Base-by-base conservation (phyloP, 2,797 vertebrate genomes). In the Sparus aurata region DNA sequence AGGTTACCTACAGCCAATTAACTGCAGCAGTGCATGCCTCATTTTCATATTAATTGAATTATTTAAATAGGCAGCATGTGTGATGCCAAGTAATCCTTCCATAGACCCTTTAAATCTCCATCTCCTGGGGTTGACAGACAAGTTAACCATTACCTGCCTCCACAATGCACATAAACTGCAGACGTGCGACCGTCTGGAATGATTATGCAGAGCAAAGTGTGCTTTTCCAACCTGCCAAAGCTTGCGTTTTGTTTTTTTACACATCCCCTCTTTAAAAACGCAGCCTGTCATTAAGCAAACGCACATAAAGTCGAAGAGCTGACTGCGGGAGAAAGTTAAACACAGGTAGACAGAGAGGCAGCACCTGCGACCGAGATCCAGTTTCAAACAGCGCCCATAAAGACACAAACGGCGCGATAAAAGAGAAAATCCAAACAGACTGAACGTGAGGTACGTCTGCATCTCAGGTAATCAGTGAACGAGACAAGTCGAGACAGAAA, bases 281-380 rank as follows among this genome's bases (percentile, higher is more conserved):
- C 66, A 86, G 62, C 80, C 83, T 87, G 89, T 92, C 84, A 91
- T 94, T 89, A 92, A 74, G 63, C 60, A 70, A 85, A 7, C 6
- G 85, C 52, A 47, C 75, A 73, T 89, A 82, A 94, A 86, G 34
- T 63, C 1, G 3, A 64, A 83, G 81, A 76, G 80, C 86, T 84
- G 86, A 87, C 87, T 60, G 75, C 50, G 25, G 70, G 80, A 88
- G 87, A 92, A 91, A 87, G 88, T 84, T 79, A 73, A 77, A 80
- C 62, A 73, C 80, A 81, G 82, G 79, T 67, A 83, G 62, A 73
- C 71, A 23, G 46, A 58, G 25, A 83, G 64, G 81, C 58, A 54
- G 84, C 82, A 73, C 71, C 81, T 77, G 84, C 70, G 49, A 9
- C 72, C 62, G 52, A 80, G 57, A 74, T 82, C 47, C 77, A 13